A percentile compares a stretch with the other conserved stretches of the same genome.
Conservation (phyloP, 2,113 vertebrate species). For the Vanacampus margaritifer region DNA sequence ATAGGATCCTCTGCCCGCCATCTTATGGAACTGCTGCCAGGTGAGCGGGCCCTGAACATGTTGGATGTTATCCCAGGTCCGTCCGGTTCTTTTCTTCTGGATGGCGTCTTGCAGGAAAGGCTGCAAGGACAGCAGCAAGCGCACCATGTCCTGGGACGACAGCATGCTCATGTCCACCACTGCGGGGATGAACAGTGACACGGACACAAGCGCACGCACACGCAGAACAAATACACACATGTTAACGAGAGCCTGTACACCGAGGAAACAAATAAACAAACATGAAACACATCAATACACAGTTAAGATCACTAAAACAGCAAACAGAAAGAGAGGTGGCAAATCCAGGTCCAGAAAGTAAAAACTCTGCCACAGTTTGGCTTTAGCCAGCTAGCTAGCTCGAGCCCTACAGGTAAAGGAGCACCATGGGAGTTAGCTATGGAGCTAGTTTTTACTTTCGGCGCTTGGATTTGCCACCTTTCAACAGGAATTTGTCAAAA, state of each 20-base stretch:
- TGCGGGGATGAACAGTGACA: constrained; percentile 37
- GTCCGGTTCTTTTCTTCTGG: constrained; percentile 93
- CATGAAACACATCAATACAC: constrained; percentile 25
- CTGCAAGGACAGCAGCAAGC: constrained; percentile 93
- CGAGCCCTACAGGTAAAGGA: too few species aligned
- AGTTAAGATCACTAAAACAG: constrained; percentile 10
- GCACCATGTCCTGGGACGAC: constrained; percentile 95
- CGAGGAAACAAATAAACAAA: constrained; percentile 31
- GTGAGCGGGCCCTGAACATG: constrained; percentile 97
- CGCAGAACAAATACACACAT: constrained; percentile 18
- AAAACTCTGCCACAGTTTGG: too few species aligned
- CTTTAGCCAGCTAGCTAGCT: too few species aligned
- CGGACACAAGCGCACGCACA: constrained; percentile 22
- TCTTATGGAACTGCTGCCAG: constrained; percentile 99
- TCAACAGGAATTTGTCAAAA: too few species aligned
- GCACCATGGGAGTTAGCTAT: too few species aligned
- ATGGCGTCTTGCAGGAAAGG: constrained; percentile 96
- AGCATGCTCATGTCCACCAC: constrained; percentile 93
- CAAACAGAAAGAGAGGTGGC: too few species aligned
- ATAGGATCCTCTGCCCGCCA: constrained; percentile 94
- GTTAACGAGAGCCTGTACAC: constrained; percentile 31
- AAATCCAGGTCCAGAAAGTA: too few species aligned
- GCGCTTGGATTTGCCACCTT: too few species aligned
- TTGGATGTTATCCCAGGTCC: constrained; percentile 99
- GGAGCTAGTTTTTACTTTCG: too few species aligned